Base-by-base conservation (phyloP, 2,888 invertebrate genomes). In the Drosophila multiciliata region DNA sequence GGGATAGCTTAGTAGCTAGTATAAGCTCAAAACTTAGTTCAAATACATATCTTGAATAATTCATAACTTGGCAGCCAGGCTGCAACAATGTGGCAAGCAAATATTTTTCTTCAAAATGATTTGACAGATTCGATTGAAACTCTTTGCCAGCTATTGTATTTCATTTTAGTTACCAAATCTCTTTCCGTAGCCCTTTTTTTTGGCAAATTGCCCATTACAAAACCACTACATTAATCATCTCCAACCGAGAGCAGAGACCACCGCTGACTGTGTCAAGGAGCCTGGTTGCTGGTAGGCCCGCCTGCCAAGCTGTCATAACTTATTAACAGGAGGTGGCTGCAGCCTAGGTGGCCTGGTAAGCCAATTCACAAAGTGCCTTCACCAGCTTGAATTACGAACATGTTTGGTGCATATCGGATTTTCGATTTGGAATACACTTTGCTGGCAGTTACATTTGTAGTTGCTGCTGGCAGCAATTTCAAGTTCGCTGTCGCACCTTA, bases 161-260 rank as follows among this genome's bases (percentile, higher is more conserved):
- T 35, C 17, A 40, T 63, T 42, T 62, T 52, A 50, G 75, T 62
- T 79, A 63, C 57, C 77, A 78, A 66, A 62, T 63, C 2, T 20
- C 40, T 54, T 53, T 61, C 66, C 63, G 67, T 70, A 83, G 86
- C 73, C 73, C 87, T 69, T 80, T 75, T 82, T 73, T 80, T 80
- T 86, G 89, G 74, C 77, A 74, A 73, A 69, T 69, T 75, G 83
- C 75, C 86, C 75, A 69, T 71, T 74, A 67, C 73, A 66, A 79
- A 89, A 75, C 66, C 48, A 73, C 71, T 78, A 77, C 90, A 87
- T 87, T 89, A 89, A 87, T 87, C 87, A 89, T 89, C 76, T 73
- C 57, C 71, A 63, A 40, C 64, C 67, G 70, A 67, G 65, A 74
- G 65, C 59, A 38, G 64, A 62, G 11, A 68, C 72, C 60, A 45